Evolutionary conservation across 2,797 vertebrate species (phyloP).

Genomic region (Strix occidentalis): DNA sequence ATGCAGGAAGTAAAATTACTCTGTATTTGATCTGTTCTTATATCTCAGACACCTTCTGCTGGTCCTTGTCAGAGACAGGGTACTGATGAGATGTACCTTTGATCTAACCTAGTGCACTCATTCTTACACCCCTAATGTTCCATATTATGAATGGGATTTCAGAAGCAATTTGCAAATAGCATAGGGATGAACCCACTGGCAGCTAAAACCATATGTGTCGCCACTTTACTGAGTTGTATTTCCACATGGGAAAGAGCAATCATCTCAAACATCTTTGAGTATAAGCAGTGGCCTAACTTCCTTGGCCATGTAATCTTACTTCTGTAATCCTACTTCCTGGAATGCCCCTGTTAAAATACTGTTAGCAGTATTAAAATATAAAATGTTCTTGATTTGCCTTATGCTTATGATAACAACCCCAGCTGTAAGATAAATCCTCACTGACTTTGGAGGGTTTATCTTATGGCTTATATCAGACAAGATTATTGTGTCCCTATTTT

Average conservation of each 20-base stretch:
- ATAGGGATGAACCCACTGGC: neutral
- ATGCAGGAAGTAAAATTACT: neutral
- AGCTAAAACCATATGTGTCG: neutral
- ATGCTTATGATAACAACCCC: neutral
- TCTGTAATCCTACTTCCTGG: neutral
- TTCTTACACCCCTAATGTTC: neutral
- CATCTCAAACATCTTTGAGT: neutral
- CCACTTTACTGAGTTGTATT: neutral
- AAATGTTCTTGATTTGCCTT: neutral
- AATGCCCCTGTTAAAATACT: neutral
- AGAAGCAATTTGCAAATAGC: neutral
- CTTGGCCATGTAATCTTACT: neutral
- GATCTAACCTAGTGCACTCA: neutral
- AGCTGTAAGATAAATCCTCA: neutral
- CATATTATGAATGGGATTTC: neutral
- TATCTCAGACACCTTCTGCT: neutral
- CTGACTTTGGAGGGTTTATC: neutral
- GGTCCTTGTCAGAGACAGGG: neutral
- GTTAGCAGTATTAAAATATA: neutral
- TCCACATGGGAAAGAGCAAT: neutral
- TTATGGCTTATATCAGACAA: neutral
- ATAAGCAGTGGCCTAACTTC: neutral
- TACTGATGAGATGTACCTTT: neutral
- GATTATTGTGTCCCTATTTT: neutral
- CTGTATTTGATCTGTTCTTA: neutral